phyloP scores from a whole-genome alignment of 2,113 vertebrate genomes.

The Nothocercus julius region DNA sequence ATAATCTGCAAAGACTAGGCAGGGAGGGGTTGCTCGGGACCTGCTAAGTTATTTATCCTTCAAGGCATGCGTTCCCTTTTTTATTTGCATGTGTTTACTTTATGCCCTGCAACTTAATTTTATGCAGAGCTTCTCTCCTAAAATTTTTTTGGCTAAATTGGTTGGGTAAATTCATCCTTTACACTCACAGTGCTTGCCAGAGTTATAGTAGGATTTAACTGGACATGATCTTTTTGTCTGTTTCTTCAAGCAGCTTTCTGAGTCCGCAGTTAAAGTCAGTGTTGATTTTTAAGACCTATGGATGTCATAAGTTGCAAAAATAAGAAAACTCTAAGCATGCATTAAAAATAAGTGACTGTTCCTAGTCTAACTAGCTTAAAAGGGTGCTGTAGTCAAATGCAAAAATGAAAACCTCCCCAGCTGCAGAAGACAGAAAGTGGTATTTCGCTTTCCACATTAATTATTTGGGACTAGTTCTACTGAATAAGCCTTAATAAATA shows the following conservation, averaged over 20 bases:
- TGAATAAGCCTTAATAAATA: conserved; percentile 22
- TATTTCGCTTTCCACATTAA: conserved; percentile 13
- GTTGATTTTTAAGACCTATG: not conserved
- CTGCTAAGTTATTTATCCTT: not conserved
- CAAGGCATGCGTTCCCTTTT: not conserved
- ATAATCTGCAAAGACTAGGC: not conserved
- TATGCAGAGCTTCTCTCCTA: not conserved
- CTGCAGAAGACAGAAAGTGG: not conserved
- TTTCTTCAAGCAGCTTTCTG: not conserved
- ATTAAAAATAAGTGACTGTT: conserved; percentile 4
- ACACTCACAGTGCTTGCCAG: not conserved
- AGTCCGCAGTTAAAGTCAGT: not conserved
- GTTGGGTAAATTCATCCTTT: not conserved
- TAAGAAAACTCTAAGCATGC: not conserved
- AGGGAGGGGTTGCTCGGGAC: not conserved
- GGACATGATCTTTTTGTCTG: not conserved
- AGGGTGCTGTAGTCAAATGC: not conserved
- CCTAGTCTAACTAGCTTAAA: not conserved
- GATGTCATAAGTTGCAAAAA: not conserved
- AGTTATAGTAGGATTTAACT: not conserved
- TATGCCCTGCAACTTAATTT: not conserved
- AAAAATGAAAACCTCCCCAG: not conserved
- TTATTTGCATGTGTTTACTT: not conserved
- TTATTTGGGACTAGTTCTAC: conserved; percentile 9
- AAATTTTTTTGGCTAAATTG: not conserved